These are phyloP conservation scores for Tetragnatha montana DNA, from an alignment of 2,888 invertebrate genomes.

Conservation along the genomic window DNA sequence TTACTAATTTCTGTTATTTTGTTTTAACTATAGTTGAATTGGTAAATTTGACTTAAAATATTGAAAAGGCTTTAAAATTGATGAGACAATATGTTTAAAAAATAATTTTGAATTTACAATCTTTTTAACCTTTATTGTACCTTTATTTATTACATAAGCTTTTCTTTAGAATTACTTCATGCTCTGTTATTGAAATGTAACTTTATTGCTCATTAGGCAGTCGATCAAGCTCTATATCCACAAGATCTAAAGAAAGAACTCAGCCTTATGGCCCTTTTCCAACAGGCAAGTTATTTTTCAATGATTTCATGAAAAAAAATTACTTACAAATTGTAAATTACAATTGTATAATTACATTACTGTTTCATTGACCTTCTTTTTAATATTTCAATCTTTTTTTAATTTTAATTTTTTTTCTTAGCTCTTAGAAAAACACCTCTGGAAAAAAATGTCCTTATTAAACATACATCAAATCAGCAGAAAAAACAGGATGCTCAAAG, in stretches of 20 bases:
- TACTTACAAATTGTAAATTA: neutral
- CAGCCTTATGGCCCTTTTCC: constrained; percentile 85
- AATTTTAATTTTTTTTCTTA: neutral
- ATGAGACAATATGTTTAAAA: neutral
- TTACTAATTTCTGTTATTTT: neutral
- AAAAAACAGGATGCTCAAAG: constrained; percentile 76
- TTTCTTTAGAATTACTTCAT: neutral
- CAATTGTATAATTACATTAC: neutral
- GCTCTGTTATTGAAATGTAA: neutral
- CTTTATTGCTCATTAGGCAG: constrained; percentile 50
- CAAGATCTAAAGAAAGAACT: constrained; percentile 72
- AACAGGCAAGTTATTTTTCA: constrained; percentile 78
- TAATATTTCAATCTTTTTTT: too few species aligned
- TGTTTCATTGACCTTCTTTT: constrained; percentile 3
- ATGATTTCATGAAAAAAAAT: neutral
- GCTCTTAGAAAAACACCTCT: constrained; percentile 83
- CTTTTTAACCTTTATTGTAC: neutral
- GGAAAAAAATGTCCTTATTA: constrained; percentile 91
- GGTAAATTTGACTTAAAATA: neutral
- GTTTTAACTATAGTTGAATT: neutral
- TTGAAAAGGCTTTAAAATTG: too few species aligned
- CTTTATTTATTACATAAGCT: too few species aligned
- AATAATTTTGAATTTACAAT: neutral
- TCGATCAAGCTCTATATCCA: constrained; percentile 70
- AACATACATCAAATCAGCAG: constrained; percentile 82